Base-by-base conservation (phyloP, 2,797 vertebrate species). In the Sebastes baramenuke region DNA sequence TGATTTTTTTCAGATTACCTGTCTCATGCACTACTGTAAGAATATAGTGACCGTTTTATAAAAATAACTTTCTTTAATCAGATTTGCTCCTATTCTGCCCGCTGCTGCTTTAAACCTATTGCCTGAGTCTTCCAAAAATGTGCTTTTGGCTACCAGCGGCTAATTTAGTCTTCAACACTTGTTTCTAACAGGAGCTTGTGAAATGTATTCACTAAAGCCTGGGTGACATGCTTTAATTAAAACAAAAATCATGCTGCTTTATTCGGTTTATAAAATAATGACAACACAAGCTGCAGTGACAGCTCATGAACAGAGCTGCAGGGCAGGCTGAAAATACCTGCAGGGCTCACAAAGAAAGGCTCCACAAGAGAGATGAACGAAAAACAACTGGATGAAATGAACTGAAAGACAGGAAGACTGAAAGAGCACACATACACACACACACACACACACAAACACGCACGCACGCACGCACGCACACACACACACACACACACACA, bases 191-290 rank as follows among this genome's bases (percentile, higher is more conserved):
- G 18, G 4, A 69, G 54, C 61, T 29, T 67, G 58, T 67, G 10
- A 75, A 64, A 16, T 71, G 14, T 76, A 55, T 79, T 76, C 46
- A 58, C 60, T 4, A 13, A 82, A 20, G 62, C 22, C 42, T 30
- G 36, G 64, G 16, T 66, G 81, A 71, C 56, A 75, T 6, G 32
- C 24, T 81, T 77, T 75, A 70, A 88, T 85, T 81, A 78, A 85
- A 88, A 79, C 54, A 69, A 58, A 86, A 81, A 76, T 59, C 77
- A 72, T 5, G 24, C 52, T 13, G 62, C 67, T 72, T 61, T 77
- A 56, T 80, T 79, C 29, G 16, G 65, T 71, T 78, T 75, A 34
- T 58, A 22, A 68, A 80, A 72, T 52, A 75, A 75, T 42, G 32
- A 80, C 54, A 69, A 64, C 2, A 30, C 29, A 76, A 78, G 72